Base-by-base conservation (phyloP, 2,797 vertebrate species). In the Lagodon rhomboides region DNA sequence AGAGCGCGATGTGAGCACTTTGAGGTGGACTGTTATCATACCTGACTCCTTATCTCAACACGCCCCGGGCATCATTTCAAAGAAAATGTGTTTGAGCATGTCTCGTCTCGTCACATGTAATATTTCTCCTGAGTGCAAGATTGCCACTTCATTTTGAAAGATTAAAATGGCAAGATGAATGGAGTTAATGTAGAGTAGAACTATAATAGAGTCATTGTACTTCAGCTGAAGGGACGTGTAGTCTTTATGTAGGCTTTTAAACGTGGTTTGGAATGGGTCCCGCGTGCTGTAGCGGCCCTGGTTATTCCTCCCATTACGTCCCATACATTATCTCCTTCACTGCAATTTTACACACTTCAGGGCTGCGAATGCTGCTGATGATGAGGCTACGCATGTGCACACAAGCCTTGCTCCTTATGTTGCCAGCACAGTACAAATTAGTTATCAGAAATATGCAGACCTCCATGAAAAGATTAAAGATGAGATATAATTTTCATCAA, bases 11-110 rank as follows among this genome's bases (percentile, higher is more conserved):
- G 38, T 47, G 75, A 55, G 73, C 34, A 25, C 76, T 82, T 71
- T 59, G 75, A 87, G 80, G 77, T 77, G 76, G 83, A 81, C 81
- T 90, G 83, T 83, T 86, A 85, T 93, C 87, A 74, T 85, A 73
- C 81, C 85, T 77, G n/a, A 17, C 55, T 80, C 55, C 75, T 88
- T 91, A 91, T 91, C 89, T 90, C 65, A 79, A 72, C 56, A 50
- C 62, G 46, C 83, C 77, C 50, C 70, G 54, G 78, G 86, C 87
- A 44, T 76, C 73, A 77, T 85, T 85, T 86, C 68, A 86, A 75
- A 81, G 74, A 68, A 84, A 86, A 83, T 80, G 79, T 82, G 87
- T 84, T 89, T 79, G 62, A 75, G 77, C 88, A 49, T 74, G 90
- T 80, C 82, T 81, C 27, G 1, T 69, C 79, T 68, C 12, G 61